Percentiles rank a stretch among this genome's conserved stretches.
Evolutionary conservation across 2,113 vertebrate species (phyloP).

Genomic region (Burhinus bistriatus): DNA sequence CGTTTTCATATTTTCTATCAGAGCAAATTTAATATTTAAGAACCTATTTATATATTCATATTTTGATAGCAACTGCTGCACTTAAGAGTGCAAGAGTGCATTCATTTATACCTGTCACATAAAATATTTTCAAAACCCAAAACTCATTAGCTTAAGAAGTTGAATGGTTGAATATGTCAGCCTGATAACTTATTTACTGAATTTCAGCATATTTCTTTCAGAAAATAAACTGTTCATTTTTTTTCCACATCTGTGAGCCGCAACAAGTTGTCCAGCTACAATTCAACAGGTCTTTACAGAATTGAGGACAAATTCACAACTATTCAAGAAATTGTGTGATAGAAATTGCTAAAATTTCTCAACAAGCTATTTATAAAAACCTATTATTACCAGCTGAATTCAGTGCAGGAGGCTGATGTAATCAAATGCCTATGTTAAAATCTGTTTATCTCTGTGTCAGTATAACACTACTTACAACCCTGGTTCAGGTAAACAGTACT

Average conservation of each 20-base stretch:
- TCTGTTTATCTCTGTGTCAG: not conserved
- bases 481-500: not conserved
- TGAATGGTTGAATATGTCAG: not conserved
- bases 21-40: not conserved
- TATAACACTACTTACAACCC: not conserved
- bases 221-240: not conserved
- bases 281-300: not conserved
- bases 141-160: not conserved
- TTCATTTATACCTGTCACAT: not conserved
- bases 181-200: not conserved
- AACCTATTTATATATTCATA: not conserved
- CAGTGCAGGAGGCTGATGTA: not conserved
- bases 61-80: not conserved
- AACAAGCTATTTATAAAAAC: not conserved
- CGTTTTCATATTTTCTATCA: not conserved
- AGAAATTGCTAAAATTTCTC: not conserved
- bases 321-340: not conserved
- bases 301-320: not conserved
- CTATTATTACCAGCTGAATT: not conserved
- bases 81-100: not conserved
- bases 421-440: not conserved
- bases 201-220: not conserved
- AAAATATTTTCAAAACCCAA: not conserved
- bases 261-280: not conserved
- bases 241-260: not conserved